Evolutionary conservation across 2,797 vertebrate species (phyloP), one percentile per base, ranked within the genome.

Genomic region (Spondyliosoma cantharus): DNA sequence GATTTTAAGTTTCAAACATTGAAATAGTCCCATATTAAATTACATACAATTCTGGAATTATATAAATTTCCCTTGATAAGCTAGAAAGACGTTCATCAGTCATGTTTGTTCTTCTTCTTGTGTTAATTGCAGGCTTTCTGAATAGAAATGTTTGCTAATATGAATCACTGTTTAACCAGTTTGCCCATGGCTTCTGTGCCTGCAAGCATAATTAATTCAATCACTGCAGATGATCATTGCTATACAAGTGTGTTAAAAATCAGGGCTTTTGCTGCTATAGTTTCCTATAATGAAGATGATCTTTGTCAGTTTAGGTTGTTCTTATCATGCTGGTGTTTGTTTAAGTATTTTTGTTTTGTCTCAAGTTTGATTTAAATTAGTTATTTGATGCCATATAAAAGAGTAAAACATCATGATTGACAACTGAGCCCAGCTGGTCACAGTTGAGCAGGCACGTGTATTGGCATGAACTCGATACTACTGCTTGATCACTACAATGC

Each of bases 151-250:
- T 65, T 64, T 75, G 48, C 53, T 24, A 13, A 80, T 56, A 20
- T 63, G 71, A 74, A 77, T 76, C 69, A 56, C 20, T 45, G 37
- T 69, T 70, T 46, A 52, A 24, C n/a, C 45, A 80, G 54, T 76
- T 69, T 32, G n/a, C 22, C 29, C 58, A 24, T 73, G 53, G 60
- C 27, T 45, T 58, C 22, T 61, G 48, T 65, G 54, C 13, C 64
- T 74, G 60, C 14, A 17, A 61, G 74, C 17, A 56, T 42, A 68
- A 74, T 74, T 17, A 11, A 50, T 74, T 58, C 19, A 50, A 46
- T 24, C 53, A 12, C 43, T 59, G 65, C 37, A 58, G 27, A 71
- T 64, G 24, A 74, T 66, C 43, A 54, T 19, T 52, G 52, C 70
- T n/a, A 32, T 14, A 12, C 58, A 48, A 58, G 32, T 53, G 24